Base-by-base conservation (phyloP, 2,797 vertebrate species). In the Okamejei kenojei region DNA sequence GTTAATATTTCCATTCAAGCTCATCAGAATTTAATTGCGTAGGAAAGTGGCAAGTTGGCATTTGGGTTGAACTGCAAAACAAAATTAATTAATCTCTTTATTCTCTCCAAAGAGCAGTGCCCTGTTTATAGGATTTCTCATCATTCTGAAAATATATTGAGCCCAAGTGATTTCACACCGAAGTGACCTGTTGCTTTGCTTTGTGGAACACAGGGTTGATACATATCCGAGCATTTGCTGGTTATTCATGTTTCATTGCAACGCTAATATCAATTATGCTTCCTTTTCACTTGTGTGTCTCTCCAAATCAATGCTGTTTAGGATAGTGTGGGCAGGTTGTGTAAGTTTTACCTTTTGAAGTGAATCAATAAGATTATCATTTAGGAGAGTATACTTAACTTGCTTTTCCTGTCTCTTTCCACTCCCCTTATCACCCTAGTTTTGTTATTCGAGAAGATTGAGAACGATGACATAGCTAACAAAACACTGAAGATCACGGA, bases 401-500 rank as follows among this genome's bases (percentile, higher is more conserved):
- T n/a, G 38, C 23, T 26, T 74, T 58, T 54, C 38, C 15, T 58
- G 29, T 79, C 79, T 38, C 29, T 65, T 35, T 88, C 45, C 79
- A 77, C 58, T 93, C 93, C 23, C 71, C 71, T 21, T 73, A 73
- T 73, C 71, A 73, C 94, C 95, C 21, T 95, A 99, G 98, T 99
- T 96, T 95, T 99, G 95, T 96, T 99, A 94, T 97, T 98, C 95
- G 98, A 99, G 97, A 97, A 95, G 95, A 98, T 99, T 93, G 98
- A 99, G 90, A 97, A 98, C 77, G 97, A 98, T 93, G 98, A 99
- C 95, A 96, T 99, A 79, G 97, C 96, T 93, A 97, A 98, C 95
- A 99, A 99, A 96, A 99, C 97, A 5, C 94, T 99, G 96, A 99
- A 99, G 97, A 99, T 99, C 95, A 99, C 98, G 13, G 98, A 99